phyloP scores from a whole-genome alignment of 2,888 invertebrate species.

The Ischnura elegans region DNA sequence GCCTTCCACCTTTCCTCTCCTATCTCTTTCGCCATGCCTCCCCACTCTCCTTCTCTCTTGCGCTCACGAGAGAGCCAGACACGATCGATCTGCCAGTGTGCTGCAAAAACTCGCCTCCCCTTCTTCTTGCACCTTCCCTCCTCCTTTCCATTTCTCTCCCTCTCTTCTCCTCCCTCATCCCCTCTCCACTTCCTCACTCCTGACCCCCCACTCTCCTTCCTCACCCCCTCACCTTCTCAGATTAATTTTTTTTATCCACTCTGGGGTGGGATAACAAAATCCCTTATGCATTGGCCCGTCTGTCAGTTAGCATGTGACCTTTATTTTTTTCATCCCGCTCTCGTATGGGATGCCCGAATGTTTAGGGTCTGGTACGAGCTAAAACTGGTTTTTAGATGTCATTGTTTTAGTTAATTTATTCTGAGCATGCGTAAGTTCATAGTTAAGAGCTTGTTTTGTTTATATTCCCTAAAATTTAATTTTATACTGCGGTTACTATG shows the following conservation, averaged over 20 bases:
- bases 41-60: conserved; percentile 49
- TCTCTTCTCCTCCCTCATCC: not conserved
- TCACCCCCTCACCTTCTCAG: not conserved
- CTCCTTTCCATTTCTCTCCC: conserved; percentile 43
- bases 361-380: not conserved
- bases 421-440: no score
- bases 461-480: no score
- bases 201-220: not conserved
- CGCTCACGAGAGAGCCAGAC: conserved; percentile 63
- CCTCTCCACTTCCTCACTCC: not conserved
- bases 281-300: conserved; percentile 35
- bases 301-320: not conserved
- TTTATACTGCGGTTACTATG: no score
- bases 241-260: conserved; percentile 8
- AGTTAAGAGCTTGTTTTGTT: no score
- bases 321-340: not conserved
- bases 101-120: conserved; percentile 66
- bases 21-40: conserved; percentile 21
- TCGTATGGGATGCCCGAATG: not conserved
- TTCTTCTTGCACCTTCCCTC: conserved; percentile 64
- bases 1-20: not conserved
- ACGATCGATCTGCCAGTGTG: conserved; percentile 65
- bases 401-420: no score
- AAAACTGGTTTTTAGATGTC: no score
- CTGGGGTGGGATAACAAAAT: conserved; percentile 23